These are phyloP conservation scores for Thera britannica DNA, from an alignment of 2,888 invertebrate genomes.

Conservation along the genomic window DNA sequence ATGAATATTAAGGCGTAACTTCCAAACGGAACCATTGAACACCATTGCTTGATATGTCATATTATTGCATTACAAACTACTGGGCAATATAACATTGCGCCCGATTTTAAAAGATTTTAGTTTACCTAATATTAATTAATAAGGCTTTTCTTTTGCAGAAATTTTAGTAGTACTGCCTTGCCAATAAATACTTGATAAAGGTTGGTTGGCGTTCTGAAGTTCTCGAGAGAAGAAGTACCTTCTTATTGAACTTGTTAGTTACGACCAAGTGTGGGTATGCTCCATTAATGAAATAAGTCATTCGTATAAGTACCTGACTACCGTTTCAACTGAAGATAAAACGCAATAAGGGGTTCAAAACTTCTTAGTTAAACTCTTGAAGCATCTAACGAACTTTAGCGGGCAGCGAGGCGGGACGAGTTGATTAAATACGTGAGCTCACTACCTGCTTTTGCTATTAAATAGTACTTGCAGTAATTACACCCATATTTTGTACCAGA, in stretches of 20 bases:
- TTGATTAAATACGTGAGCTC: constrained; percentile 16
- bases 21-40: constrained; percentile 56
- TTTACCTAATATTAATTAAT: not conserved
- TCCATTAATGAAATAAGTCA: constrained; percentile 48
- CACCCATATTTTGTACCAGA: too few relatives aligned
- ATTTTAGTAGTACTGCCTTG: not conserved
- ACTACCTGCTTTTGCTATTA: not conserved
- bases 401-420: constrained; percentile 1
- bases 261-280: constrained; percentile 38
- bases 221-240: constrained; percentile 33
- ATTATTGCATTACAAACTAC: constrained; percentile 18
- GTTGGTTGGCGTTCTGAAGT: constrained; percentile 23
- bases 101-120: not conserved
- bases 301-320: constrained; percentile 31
- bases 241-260: constrained; percentile 25
- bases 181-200: not conserved
- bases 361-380: constrained; percentile 18
- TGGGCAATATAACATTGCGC: not conserved
- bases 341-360: constrained; percentile 23
- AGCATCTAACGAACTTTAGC: constrained; percentile 10
- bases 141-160: not conserved
- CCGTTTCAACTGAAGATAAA: constrained; percentile 17
- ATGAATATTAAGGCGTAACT: constrained; percentile 73
- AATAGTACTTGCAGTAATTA: too few relatives aligned
- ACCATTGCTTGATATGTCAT: constrained; percentile 15